Evolutionary conservation across 2,797 vertebrate genomes (phyloP).

Genomic region (Sebastes alutus): DNA sequence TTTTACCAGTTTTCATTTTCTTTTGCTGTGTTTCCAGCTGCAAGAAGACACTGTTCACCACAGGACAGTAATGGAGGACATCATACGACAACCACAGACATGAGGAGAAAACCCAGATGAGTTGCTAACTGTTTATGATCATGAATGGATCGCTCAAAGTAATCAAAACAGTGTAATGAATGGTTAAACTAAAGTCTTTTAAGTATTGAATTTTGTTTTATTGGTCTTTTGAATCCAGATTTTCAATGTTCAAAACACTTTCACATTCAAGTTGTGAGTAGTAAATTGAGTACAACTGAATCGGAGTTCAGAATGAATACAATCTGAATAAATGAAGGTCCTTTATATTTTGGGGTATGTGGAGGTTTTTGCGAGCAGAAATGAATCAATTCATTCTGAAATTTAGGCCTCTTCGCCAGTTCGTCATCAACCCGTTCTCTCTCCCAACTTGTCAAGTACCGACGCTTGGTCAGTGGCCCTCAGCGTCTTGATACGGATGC

Average conservation of each 20-base stretch:
- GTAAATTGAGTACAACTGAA: not conserved
- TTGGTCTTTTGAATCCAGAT: not conserved
- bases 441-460: not conserved
- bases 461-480: not conserved
- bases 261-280: not conserved
- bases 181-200: not conserved
- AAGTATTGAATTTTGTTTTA: not conserved
- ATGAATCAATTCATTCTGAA: not conserved
- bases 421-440: no score
- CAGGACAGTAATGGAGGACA: not conserved
- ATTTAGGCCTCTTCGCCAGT: no score
- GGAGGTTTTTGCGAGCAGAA: not conserved
- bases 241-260: not conserved
- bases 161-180: not conserved
- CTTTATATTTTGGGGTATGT: not conserved
- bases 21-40: slow-evolving; percentile 16
- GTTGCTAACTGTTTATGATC: not conserved
- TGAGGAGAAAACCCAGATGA: not conserved
- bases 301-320: not conserved
- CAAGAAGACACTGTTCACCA: not conserved
- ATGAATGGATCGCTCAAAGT: not conserved
- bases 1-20: not conserved
- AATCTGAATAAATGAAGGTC: not conserved
- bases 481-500: no score
- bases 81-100: not conserved